Conservation (phyloP, 2,113 vertebrate genomes). For the Hiodon tergisus region DNA sequence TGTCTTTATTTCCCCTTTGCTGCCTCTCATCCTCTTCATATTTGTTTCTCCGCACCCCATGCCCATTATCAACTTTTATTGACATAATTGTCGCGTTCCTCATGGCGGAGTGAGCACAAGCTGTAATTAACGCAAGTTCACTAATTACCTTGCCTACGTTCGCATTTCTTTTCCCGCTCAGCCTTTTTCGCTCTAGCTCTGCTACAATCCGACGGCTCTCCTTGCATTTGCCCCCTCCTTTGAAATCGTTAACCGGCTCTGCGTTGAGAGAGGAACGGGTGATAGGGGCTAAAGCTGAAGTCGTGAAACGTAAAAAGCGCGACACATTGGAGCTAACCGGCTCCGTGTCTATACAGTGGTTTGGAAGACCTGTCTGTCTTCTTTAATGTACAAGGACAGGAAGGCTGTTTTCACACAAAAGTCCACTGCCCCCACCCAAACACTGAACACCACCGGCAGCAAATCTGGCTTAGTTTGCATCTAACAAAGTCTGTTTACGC, state of each 20-base stretch:
- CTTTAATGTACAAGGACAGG: no score
- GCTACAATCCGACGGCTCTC: neutral
- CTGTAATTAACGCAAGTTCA: constrained; percentile 61
- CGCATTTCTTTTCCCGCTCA: constrained; percentile 62
- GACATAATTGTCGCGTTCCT: constrained; percentile 66
- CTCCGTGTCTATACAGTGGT: no score
- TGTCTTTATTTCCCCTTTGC: constrained; percentile 51
- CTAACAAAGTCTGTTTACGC: no score
- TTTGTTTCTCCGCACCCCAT: constrained; percentile 48
- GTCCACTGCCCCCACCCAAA: no score
- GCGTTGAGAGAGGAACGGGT: no score
- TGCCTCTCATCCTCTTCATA: constrained; percentile 57
- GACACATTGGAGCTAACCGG: no score
- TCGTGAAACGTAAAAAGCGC: no score
- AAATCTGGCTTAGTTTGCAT: no score
- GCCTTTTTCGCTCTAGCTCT: neutral
- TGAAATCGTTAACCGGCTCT: neutral
- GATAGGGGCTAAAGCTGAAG: no score
- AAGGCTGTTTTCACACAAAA: no score
- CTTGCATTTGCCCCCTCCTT: neutral
- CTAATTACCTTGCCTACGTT: constrained; percentile 52
- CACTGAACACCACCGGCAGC: no score
- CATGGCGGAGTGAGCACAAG: constrained; percentile 64
- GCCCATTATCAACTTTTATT: constrained; percentile 64
- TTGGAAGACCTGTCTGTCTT: no score